Percentiles rank a stretch among this genome's conserved stretches.
These are phyloP conservation scores for Xestia xanthographa DNA, from an alignment of 2,888 invertebrate species.

Conservation along the genomic window DNA sequence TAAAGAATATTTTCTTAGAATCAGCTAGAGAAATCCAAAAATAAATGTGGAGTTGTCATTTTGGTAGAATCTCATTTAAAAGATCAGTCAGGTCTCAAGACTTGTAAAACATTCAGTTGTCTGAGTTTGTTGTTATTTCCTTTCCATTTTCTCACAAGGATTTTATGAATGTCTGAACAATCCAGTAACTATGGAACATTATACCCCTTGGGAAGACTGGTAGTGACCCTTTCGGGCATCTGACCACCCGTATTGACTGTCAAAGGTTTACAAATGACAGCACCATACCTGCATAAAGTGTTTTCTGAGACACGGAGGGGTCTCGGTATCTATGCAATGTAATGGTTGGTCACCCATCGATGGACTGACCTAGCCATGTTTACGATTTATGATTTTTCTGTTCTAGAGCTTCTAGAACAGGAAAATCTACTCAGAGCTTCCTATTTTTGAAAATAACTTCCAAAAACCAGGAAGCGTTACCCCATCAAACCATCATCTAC, in stretches of 20 bases:
- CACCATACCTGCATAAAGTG: too few relatives aligned
- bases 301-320: too few relatives aligned
- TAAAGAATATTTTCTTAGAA: slow-evolving; percentile 6
- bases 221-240: too few relatives aligned
- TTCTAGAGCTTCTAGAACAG: neutral
- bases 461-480: neutral
- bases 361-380: too few relatives aligned
- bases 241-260: too few relatives aligned
- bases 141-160: neutral
- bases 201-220: too few relatives aligned
- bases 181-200: neutral
- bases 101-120: neutral
- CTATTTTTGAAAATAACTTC: too few relatives aligned
- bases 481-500: slow-evolving; percentile 15
- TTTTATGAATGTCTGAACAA: neutral
- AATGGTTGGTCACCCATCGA: too few relatives aligned
- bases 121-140: neutral
- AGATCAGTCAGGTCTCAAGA: too few relatives aligned
- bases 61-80: neutral
- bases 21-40: neutral
- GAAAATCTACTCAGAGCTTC: neutral
- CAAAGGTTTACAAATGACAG: too few relatives aligned
- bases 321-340: too few relatives aligned
- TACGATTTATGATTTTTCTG: too few relatives aligned
- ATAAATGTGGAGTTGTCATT: neutral